Percentiles rank a stretch among this genome's conserved stretches.
phyloP scores from a whole-genome alignment of 1,140 invertebrate species.

The Brachionus plicatilis region DNA sequence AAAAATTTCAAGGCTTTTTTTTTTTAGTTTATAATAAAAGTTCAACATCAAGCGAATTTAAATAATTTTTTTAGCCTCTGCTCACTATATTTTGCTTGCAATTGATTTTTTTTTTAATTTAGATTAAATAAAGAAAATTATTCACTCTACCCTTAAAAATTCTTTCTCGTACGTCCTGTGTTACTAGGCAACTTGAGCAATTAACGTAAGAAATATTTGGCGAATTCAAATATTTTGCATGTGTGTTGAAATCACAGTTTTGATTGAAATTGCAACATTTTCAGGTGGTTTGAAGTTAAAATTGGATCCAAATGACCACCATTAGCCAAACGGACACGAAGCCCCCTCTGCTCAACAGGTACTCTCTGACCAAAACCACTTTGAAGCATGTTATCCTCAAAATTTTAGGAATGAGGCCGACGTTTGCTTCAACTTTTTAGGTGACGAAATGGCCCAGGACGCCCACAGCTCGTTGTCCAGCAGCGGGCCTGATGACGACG shows the following conservation, averaged over 20 bases:
- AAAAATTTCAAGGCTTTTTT: not conserved
- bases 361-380: not conserved
- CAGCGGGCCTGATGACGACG: not conserved
- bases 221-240: not conserved
- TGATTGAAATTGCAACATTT: constrained; percentile 26
- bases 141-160: not conserved
- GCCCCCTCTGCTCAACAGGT: not conserved
- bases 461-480: not conserved
- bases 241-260: not conserved
- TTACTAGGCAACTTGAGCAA: not conserved
- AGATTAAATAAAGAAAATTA: not conserved
- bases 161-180: not conserved
- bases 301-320: not conserved
- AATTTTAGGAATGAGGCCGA: not conserved
- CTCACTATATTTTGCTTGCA: not conserved
- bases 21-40: not conserved
- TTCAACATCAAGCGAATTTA: not conserved
- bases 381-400: not conserved
- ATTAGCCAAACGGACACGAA: not conserved
- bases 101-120: constrained; percentile 27
- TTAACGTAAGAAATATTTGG: not conserved
- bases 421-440: not conserved
- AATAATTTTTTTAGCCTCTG: not conserved
- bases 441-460: not conserved
- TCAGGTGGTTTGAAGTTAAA: not conserved